phyloP scores from a whole-genome alignment of 2,797 vertebrate species.

The Cephalopachus bancanus region DNA sequence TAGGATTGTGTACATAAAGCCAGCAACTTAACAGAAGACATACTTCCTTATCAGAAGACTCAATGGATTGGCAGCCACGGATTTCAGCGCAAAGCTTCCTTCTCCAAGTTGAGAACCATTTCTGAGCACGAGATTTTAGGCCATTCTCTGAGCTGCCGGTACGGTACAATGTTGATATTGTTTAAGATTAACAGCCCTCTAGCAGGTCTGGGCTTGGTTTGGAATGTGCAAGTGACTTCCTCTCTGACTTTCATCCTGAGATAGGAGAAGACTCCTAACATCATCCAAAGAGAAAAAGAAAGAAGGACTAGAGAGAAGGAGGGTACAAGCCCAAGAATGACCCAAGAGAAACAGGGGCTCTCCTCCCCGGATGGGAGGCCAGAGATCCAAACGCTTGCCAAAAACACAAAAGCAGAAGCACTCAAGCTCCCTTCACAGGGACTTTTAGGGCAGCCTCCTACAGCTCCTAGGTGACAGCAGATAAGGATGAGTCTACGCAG shows the following conservation, averaged over 20 bases:
- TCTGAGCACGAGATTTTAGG: conserved; percentile 22
- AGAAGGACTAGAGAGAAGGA: background rate
- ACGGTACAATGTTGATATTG: background rate
- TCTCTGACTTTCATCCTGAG: background rate
- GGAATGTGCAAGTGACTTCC: background rate
- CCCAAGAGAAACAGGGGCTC: background rate
- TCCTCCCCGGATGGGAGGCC: background rate
- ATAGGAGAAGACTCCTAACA: background rate
- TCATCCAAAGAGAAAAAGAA: background rate
- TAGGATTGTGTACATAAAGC: background rate
- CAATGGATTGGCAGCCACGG: background rate
- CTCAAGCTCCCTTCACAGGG: background rate
- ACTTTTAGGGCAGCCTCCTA: background rate
- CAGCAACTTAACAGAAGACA: background rate
- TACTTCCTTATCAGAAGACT: background rate
- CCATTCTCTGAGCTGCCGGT: conserved; percentile 11
- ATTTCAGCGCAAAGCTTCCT: background rate
- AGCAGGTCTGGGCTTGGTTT: background rate
- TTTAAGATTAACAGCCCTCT: background rate
- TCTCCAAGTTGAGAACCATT: background rate
- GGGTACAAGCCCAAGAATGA: background rate
- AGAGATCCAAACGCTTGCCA: background rate
- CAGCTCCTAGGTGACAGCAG: background rate
- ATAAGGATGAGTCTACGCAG: too few relatives aligned
- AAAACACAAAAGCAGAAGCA: background rate